Percentiles rank a stretch among this genome's conserved stretches.
phyloP scores from a whole-genome alignment of 2,797 vertebrate genomes.

The Gadopsis bispinosus region DNA sequence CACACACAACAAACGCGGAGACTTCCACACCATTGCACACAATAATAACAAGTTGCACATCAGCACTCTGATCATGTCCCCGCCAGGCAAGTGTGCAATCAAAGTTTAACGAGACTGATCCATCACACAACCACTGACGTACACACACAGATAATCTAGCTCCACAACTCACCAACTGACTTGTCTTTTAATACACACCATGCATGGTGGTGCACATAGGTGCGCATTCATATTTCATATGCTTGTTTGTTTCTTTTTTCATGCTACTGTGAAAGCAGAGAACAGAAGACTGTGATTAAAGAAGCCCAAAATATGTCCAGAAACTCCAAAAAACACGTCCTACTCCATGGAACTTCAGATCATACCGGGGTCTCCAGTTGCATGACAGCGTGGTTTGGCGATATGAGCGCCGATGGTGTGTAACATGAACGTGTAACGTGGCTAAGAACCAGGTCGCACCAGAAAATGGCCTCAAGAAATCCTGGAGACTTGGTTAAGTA shows the following conservation, averaged over 20 bases:
- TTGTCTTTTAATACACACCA: slow-evolving; percentile 21
- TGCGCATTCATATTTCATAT: neutral
- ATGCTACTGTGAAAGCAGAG: neutral
- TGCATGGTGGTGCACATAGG: neutral
- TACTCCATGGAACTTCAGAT: neutral
- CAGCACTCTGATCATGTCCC: slow-evolving; percentile 67
- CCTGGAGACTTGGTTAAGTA: neutral
- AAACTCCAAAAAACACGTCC: neutral
- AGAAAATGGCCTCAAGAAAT: neutral
- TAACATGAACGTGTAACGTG: neutral
- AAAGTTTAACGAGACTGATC: slow-evolving; percentile 74
- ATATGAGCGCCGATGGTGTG: neutral
- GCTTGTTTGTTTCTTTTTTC: slow-evolving; percentile 4
- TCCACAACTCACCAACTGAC: slow-evolving; percentile 30
- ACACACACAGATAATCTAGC: slow-evolving; percentile 35
- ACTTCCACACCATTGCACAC: slow-evolving; percentile 37
- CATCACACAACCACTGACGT: slow-evolving; percentile 46
- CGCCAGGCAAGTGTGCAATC: slow-evolving; percentile 55
- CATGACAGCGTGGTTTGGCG: neutral
- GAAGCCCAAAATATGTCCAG: neutral
- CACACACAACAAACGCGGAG: slow-evolving; percentile 30
- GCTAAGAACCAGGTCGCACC: neutral
- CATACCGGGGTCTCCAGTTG: neutral
- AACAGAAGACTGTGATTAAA: neutral
- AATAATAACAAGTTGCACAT: slow-evolving; percentile 59